Base-by-base conservation (phyloP, 2,797 vertebrate genomes). In the Gadopsis bispinosus region DNA sequence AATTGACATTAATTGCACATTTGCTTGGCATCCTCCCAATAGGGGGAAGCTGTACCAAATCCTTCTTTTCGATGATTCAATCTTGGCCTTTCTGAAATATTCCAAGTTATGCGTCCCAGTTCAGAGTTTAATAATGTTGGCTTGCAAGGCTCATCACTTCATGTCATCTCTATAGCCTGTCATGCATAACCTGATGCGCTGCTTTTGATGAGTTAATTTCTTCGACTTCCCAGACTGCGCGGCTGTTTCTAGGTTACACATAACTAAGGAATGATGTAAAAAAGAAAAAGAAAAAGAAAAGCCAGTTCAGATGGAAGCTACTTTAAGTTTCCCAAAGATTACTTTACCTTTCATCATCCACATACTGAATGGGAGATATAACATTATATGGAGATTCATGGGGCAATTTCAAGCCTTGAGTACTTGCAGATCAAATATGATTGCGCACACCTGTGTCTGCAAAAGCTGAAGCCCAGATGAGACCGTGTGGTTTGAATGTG, bases 101-200 rank as follows among this genome's bases (percentile, higher is more conserved):
- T 85, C 77, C 3, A 43, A 72, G 79, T 80, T 53, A 67, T 53
- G 22, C 4, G 13, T 71, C 58, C 56, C 7, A 76, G 41, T 61
- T 55, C 22, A 53, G 62, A 43, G 17, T 86, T 83, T 73, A 77
- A 77, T 81, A 51, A 77, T 74, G 35, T 80, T 81, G 64, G 75
- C 47, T 81, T 33, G 20, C 16, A 16, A 72, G 29, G 60, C 66
- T 67, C 73, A 51, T 77, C 53, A 54, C 73, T 79, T 77, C 8
- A 22, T 80, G 63, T 72, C 69, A 53, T 75, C 53, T 69, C 69
- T 37, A 14, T 54, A 63, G 26, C 48, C 67, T 70, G 71, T 62
- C 74, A 63, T 45, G 54, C 51, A 62, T 60, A 56, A 61, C 50
- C 29, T 16, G 31, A 68, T 45, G 20, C 20, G 14, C 26, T 61